Percentiles rank a stretch among this genome's conserved stretches.
These are phyloP conservation scores for Ennomos quercinarius DNA, from an alignment of 2,888 invertebrate genomes.

Conservation along the genomic window DNA sequence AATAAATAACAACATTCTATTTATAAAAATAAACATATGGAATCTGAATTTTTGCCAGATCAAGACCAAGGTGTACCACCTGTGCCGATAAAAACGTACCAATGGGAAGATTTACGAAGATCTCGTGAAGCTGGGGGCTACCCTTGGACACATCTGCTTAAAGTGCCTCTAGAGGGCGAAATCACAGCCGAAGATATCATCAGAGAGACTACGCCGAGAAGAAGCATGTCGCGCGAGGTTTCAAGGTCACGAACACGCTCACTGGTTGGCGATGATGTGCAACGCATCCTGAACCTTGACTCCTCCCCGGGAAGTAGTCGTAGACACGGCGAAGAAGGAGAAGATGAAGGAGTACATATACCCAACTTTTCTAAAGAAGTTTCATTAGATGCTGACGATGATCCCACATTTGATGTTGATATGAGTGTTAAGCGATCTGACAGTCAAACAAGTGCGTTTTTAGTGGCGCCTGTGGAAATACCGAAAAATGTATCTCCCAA, in stretches of 20 bases:
- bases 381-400: slow-evolving; percentile 79
- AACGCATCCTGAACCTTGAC: slow-evolving; percentile 77
- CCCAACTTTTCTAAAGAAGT: slow-evolving; percentile 82
- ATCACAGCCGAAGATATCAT: slow-evolving; percentile 82
- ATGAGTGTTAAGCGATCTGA: slow-evolving; percentile 65
- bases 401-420: slow-evolving; percentile 52
- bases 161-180: slow-evolving; percentile 85
- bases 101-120: slow-evolving; percentile 92
- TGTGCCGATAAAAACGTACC: slow-evolving; percentile 91
- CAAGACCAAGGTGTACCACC: slow-evolving; percentile 84
- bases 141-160: slow-evolving; percentile 92
- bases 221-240: slow-evolving; percentile 80
- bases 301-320: slow-evolving; percentile 82
- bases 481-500: slow-evolving; percentile 79
- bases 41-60: slow-evolving; percentile 85
- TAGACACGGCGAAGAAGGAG: slow-evolving; percentile 76
- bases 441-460: slow-evolving; percentile 57
- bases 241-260: slow-evolving; percentile 78
- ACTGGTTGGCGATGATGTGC: slow-evolving; percentile 66
- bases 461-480: slow-evolving; percentile 64
- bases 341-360: slow-evolving; percentile 76
- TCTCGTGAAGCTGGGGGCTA: slow-evolving; percentile 90
- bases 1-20: slow-evolving; percentile 39
- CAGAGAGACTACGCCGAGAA: slow-evolving; percentile 74
- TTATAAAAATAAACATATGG: slow-evolving; percentile 76